Base-by-base conservation (phyloP, 1,140 invertebrate genomes). In the Drosophila parvula region DNA sequence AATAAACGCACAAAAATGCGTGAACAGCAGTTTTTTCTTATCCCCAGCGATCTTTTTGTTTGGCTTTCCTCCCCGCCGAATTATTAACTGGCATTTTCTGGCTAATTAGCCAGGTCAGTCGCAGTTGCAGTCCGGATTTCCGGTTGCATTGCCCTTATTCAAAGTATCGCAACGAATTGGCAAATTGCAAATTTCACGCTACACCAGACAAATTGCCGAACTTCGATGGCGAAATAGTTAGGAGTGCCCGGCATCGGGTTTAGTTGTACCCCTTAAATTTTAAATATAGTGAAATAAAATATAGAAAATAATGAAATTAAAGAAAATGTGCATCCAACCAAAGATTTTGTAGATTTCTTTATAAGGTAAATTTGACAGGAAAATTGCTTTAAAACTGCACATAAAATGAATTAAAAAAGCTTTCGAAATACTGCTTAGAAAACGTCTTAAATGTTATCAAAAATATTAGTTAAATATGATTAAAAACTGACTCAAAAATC, bases 1-100 rank as follows among this genome's bases (percentile, higher is more conserved):
- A 86, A 71, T 50, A 59, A 77, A 28, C 22, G 22, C 22, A 22
- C 16, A 43, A 18, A 55, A 27, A 40, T 41, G 18, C 22, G 43
- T 30, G 60, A 30, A 51, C 58, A 65, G 43, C 16, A 38, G 7
- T 71, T 74, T 60, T 71, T 48, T 38, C 40, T 27, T 38, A 36
- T 69, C 64, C 43, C 18, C 34, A 44, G 22, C 22, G 12, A 58
- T 51, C 45, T 69, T 44, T 59, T 36, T 44, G 40, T 51, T 38
- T 45, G 36, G 22, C 3, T 51, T n/a, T n/a, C 1, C 10, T 0
- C 3, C 32, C 50, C 50, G 14, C 38, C 40, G 22, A 50, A 80
- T 67, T 76, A 86, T 79, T 76, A 81, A 79, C 63, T 65, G 45
- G 45, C 56, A 81, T 86, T 79, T 86, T 79, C 55, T 79, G 83